These are phyloP conservation scores for Diorhabda carinulata DNA, from an alignment of 1,140 invertebrate genomes.

Conservation along the genomic window DNA sequence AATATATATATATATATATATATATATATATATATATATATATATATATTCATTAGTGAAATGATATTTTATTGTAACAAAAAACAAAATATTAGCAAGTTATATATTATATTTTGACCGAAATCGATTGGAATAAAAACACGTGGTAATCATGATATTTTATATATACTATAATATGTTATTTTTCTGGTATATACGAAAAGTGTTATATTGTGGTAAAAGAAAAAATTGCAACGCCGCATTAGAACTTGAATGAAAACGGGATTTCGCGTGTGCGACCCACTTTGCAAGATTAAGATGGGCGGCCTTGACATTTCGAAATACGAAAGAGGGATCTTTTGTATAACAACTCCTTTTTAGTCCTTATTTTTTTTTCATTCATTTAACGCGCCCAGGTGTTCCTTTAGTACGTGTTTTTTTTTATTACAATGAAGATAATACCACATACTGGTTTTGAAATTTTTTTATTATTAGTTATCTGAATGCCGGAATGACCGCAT, in stretches of 20 bases:
- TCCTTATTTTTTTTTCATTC: conserved; percentile 3
- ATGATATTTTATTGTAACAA: too few species aligned
- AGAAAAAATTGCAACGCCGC: not conserved
- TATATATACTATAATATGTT: too few species aligned
- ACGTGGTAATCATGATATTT: too few species aligned
- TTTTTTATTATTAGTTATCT: not conserved
- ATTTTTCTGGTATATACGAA: too few species aligned
- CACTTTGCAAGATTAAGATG: not conserved
- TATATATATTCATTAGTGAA: too few species aligned
- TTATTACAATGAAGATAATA: not conserved
- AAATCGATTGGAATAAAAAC: too few species aligned
- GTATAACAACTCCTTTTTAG: not conserved
- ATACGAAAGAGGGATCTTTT: conserved; percentile 3
- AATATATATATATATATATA: too few species aligned
- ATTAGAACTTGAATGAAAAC: not conserved
- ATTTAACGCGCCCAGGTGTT: conserved; percentile 6
- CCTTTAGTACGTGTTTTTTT: not conserved
- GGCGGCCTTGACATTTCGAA: conserved; percentile 4
- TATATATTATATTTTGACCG: too few species aligned
- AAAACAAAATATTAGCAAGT: too few species aligned
- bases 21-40: too few species aligned
- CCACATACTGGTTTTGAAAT: conserved; percentile 1
- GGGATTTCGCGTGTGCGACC: conserved; percentile 8
- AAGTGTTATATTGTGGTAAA: not conserved
- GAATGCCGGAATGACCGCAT: not conserved